These are phyloP conservation scores for Baronia brevicornis DNA, from an alignment of 2,888 invertebrate species.

Conservation along the genomic window DNA sequence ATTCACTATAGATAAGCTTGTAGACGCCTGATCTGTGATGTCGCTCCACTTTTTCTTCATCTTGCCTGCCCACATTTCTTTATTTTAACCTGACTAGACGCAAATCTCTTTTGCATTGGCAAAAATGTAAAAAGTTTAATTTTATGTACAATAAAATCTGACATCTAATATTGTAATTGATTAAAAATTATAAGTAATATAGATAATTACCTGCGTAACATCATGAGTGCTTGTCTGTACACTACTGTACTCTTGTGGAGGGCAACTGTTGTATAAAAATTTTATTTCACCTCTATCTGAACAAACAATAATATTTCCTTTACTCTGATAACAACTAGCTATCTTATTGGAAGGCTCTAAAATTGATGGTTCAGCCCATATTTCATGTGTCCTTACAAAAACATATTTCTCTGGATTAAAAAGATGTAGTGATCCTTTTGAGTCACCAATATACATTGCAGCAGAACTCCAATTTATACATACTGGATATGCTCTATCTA, in stretches of 20 bases:
- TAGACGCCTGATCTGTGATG: too few relatives aligned
- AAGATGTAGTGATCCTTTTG: constrained; percentile 57
- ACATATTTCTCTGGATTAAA: constrained; percentile 49
- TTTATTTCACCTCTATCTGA: constrained; percentile 66
- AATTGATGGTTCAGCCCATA: constrained; percentile 54
- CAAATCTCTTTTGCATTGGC: too few relatives aligned
- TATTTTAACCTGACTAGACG: too few relatives aligned
- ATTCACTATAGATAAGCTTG: too few relatives aligned
- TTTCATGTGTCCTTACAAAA: constrained; percentile 42
- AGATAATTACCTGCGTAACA: constrained; percentile 53
- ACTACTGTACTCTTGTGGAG: constrained; percentile 51
- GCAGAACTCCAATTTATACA: constrained; percentile 57
- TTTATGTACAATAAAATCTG: too few relatives aligned
- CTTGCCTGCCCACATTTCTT: too few relatives aligned
- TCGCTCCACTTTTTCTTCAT: too few relatives aligned
- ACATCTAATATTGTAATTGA: neutral
- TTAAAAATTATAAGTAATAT: neutral
- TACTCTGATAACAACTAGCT: constrained; percentile 53
- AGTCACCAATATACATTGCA: constrained; percentile 62
- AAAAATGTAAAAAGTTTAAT: too few relatives aligned
- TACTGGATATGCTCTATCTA: constrained; percentile 54
- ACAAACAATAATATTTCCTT: constrained; percentile 56
- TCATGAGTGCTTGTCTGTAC: constrained; percentile 51
- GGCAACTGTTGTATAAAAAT: constrained; percentile 60
- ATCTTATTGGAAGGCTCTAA: constrained; percentile 54